A percentile compares a stretch with the other conserved stretches of the same genome.
These are phyloP conservation scores for Pardosa pseudoannulata DNA, from an alignment of 2,888 invertebrate species.

Conservation along the genomic window DNA sequence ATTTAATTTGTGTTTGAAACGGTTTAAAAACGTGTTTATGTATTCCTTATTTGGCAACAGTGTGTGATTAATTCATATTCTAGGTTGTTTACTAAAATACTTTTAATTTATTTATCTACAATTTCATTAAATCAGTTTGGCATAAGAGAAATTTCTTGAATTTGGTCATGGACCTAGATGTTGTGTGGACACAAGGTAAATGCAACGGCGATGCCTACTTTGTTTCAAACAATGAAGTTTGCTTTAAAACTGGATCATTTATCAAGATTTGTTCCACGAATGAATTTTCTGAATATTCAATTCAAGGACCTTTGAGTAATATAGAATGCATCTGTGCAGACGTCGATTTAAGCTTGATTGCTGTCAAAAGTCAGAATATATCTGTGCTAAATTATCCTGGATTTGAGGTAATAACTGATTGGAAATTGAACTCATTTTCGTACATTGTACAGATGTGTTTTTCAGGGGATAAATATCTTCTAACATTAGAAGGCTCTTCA, in stretches of 20 bases:
- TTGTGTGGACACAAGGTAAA: conserved; percentile 40
- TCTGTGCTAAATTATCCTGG: conserved; percentile 6
- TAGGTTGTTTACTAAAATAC: too few relatives aligned
- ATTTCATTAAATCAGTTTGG: too few relatives aligned
- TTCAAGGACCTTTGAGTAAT: conserved; percentile 13
- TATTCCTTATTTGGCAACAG: too few relatives aligned
- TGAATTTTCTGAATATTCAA: conserved; percentile 7
- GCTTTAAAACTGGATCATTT: conserved; percentile 21
- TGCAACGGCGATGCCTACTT: conserved; percentile 7
- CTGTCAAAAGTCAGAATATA: conserved; percentile 11
- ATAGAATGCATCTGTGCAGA: conserved; percentile 33
- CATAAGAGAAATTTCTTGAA: neutral
- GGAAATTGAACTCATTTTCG: neutral
- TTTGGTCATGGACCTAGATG: neutral
- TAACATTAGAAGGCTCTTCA: conserved; percentile 10
- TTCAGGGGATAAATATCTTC: conserved; percentile 4
- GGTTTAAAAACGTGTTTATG: too few relatives aligned
- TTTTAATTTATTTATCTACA: too few relatives aligned
- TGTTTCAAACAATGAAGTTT: conserved; percentile 25
- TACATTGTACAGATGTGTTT: neutral
- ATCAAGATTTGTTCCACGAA: conserved; percentile 30
- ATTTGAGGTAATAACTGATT: conserved; percentile 18
- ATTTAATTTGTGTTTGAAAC: too few relatives aligned
- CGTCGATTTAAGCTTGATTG: neutral
- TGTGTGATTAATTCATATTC: too few relatives aligned